Percentiles rank a stretch among this genome's conserved stretches.
Evolutionary conservation across 2,888 invertebrate species (phyloP).

Genomic region (Limnephilus marmoratus): DNA sequence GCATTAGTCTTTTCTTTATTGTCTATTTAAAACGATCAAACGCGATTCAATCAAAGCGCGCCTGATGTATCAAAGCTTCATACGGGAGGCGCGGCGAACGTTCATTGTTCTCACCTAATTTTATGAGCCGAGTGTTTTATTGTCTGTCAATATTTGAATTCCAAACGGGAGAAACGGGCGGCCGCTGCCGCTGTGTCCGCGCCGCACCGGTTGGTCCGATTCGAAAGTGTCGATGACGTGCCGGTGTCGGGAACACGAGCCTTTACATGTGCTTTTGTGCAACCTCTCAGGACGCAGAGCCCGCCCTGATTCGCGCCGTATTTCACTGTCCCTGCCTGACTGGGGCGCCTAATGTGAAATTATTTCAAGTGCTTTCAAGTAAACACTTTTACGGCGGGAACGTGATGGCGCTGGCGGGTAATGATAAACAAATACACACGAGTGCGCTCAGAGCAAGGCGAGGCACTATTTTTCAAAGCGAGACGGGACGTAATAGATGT

Average conservation of each 20-base stretch:
- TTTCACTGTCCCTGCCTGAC: slow-evolving; percentile 61
- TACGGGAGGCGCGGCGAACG: neutral
- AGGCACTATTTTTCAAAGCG: slow-evolving; percentile 14
- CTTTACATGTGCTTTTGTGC: slow-evolving; percentile 17
- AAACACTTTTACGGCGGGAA: slow-evolving; percentile 65
- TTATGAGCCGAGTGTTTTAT: neutral
- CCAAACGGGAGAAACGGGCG: neutral
- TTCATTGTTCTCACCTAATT: neutral
- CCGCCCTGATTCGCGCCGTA: slow-evolving; percentile 60
- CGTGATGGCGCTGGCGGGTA: slow-evolving; percentile 59
- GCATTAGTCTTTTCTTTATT: neutral
- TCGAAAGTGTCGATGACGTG: neutral
- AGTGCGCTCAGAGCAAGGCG: slow-evolving; percentile 19
- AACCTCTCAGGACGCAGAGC: slow-evolving; percentile 10
- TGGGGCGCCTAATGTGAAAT: slow-evolving; percentile 65
- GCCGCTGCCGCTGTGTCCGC: no score
- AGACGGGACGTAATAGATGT: slow-evolving; percentile 25
- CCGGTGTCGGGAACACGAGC: neutral
- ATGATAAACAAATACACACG: slow-evolving; percentile 63
- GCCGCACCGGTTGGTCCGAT: neutral
- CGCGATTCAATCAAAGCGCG: neutral
- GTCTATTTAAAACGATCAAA: neutral
- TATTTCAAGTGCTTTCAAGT: slow-evolving; percentile 66
- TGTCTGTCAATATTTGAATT: neutral
- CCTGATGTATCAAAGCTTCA: neutral